Evolutionary conservation across 1,140 invertebrate species (phyloP).

Genomic region (Copidosoma floridanum): DNA sequence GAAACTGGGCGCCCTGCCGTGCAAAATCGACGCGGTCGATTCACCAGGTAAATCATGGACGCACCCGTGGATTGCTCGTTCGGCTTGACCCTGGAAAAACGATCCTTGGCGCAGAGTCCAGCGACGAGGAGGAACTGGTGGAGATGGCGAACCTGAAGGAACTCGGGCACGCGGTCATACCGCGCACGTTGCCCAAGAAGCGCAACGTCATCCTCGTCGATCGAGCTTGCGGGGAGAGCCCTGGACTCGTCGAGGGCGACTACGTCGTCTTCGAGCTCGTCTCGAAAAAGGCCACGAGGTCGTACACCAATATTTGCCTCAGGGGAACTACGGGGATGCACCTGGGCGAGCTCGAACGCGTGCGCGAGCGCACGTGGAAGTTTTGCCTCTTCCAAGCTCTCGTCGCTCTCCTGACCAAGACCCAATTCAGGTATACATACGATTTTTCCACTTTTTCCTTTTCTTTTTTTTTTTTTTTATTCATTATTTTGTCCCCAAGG

Average conservation of each 20-base stretch:
- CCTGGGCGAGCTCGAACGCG: slow-evolving; percentile 32
- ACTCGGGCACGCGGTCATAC: slow-evolving; percentile 40
- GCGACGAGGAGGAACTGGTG: slow-evolving; percentile 17
- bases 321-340: slow-evolving; percentile 44
- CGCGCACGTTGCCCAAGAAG: slow-evolving; percentile 2
- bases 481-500: too few relatives aligned
- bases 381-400: slow-evolving; percentile 48
- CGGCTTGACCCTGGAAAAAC: too few relatives aligned
- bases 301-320: slow-evolving; percentile 40
- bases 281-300: slow-evolving; percentile 17
- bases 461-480: too few relatives aligned
- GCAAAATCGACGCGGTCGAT: slow-evolving; percentile 26
- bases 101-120: slow-evolving; percentile 4
- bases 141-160: slow-evolving; percentile 40
- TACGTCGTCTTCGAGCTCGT: slow-evolving; percentile 35
- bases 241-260: slow-evolving; percentile 44
- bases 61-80: not conserved
- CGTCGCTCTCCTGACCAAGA: slow-evolving; percentile 44
- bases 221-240: slow-evolving; percentile 33
- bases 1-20: slow-evolving; percentile 30
- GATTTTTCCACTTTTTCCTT: not conserved
- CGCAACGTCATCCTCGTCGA: slow-evolving; percentile 26
- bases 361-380: slow-evolving; percentile 44
- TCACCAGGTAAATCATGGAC: slow-evolving; percentile 17
- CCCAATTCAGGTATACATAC: slow-evolving; percentile 41